phyloP scores from a whole-genome alignment of 2,888 invertebrate genomes.

The Sphaerophoria taeniata region DNA sequence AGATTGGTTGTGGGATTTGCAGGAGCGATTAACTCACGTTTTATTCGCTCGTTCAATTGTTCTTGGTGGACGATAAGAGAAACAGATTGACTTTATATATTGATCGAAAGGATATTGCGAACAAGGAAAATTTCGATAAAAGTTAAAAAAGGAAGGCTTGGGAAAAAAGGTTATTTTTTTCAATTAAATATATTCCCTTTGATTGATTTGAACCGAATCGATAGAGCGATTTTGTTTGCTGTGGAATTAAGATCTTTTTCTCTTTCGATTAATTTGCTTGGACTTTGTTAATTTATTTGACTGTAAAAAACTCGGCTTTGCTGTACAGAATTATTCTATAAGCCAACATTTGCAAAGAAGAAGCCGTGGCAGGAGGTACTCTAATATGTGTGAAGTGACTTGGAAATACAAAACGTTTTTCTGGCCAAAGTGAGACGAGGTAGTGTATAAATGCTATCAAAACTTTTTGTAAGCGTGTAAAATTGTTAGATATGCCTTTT shows the following conservation, averaged over 20 bases:
- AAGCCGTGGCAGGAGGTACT: no score
- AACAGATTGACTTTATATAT: conserved; percentile 55
- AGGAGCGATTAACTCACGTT: conserved; percentile 69
- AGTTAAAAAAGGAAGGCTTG: no score
- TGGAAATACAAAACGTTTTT: no score
- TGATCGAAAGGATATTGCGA: background rate
- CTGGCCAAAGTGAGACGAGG: no score
- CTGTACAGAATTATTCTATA: no score
- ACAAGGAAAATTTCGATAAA: conserved; percentile 25
- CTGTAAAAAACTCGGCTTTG: background rate
- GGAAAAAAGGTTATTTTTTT: conserved; percentile 29
- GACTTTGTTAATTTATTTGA: background rate
- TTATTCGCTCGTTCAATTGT: conserved; percentile 53
- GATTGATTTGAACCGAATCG: conserved; percentile 39
- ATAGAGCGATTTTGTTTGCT: conserved; percentile 13
- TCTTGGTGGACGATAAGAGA: conserved; percentile 38
- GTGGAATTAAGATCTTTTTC: background rate
- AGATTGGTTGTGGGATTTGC: conserved; percentile 70
- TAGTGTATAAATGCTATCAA: no score
- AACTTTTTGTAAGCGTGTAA: no score
- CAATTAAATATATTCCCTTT: conserved; percentile 63
- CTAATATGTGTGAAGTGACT: no score
- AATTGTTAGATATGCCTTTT: no score
- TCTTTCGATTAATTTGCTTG: background rate
- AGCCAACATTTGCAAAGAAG: no score